Base-by-base conservation (phyloP, 2,888 invertebrate species). In the Strigamia crassipes region DNA sequence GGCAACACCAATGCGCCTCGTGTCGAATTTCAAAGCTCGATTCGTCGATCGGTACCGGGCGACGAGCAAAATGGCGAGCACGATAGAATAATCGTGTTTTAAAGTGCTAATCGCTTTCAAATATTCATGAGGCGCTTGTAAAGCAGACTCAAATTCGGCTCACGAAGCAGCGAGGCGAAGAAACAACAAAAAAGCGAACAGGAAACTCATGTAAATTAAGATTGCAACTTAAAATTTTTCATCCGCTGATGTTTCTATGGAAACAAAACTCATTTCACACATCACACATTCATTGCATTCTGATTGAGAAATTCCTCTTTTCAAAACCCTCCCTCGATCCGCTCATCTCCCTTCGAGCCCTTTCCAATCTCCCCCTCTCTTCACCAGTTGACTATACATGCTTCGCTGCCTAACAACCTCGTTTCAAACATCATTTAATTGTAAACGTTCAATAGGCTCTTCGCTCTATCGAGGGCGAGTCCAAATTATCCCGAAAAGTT, bases 181-280 rank as follows among this genome's bases (percentile, higher is more conserved):
- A 56, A 9, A 56, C 56, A 56, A 38, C 6, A 38, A 38, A 56
- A 56, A 56, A 56, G 2, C 1, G n/a, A 8, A 56, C 56, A 56
- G 18, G 21, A 56, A 56, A 56, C 46, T 15, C 56, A 56, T 56
- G 56, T 56, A 56, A 56, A 56, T 56, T 18, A 56, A 56, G n/a
- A 21, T 56, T 56, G 56, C 56, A 56, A 56, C 56, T 56, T 56
- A 21, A n/a, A 56, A 56, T 56, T 56, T 56, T 18, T 56, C 56
- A 56, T n/a, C 18, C 56, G 21, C 56, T 18, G 21, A 13, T 12
- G 73, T 73, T 31, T 31, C 73, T 73, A 73, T 31, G 73, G 73
- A 73, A 73, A 73, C 73, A 73, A 56, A 73, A 31, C 73, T 73
- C 73, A 73, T 73, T 73, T 73, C 73, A 73, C 73, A 73, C 73